Conservation (phyloP, 2,113 vertebrate genomes). For the Narcine bancroftii region DNA sequence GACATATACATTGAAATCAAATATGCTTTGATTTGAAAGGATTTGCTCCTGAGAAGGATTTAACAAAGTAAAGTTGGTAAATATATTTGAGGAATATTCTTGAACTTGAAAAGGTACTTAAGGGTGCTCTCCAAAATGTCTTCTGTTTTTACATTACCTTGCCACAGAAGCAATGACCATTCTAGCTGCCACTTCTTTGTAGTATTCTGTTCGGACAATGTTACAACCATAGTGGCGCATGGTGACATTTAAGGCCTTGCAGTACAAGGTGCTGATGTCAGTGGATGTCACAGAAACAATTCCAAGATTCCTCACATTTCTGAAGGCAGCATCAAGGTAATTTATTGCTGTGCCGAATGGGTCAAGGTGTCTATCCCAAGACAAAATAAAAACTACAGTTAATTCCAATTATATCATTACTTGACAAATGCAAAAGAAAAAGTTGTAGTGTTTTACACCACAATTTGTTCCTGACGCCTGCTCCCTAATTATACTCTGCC, state of each 20-base stretch:
- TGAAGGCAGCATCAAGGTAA: slow-evolving; percentile 89
- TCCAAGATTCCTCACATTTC: slow-evolving; percentile 83
- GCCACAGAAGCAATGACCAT: slow-evolving; percentile 74
- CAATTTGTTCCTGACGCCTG: neutral
- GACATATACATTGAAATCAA: neutral
- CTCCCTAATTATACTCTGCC: neutral
- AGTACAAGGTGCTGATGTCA: slow-evolving; percentile 83
- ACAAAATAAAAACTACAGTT: slow-evolving; percentile 37
- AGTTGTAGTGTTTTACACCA: neutral
- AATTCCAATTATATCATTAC: neutral
- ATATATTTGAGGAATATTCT: neutral
- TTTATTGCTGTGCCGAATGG: slow-evolving; percentile 88
- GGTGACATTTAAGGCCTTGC: slow-evolving; percentile 82
- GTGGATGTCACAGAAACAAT: slow-evolving; percentile 90
- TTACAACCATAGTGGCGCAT: slow-evolving; percentile 82
- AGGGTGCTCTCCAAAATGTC: neutral
- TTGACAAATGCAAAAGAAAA: neutral
- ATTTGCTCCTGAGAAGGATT: neutral
- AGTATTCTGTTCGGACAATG: slow-evolving; percentile 90
- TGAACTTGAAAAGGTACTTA: neutral
- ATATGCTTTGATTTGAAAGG: neutral
- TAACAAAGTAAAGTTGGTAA: neutral
- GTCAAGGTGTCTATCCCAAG: slow-evolving; percentile 76
- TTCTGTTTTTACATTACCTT: slow-evolving; percentile 59
- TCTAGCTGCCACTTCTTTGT: slow-evolving; percentile 82